Percentiles rank a stretch among this genome's conserved stretches.
Conservation (phyloP, 1,140 invertebrate species). For the Temnothorax nylanderi region DNA sequence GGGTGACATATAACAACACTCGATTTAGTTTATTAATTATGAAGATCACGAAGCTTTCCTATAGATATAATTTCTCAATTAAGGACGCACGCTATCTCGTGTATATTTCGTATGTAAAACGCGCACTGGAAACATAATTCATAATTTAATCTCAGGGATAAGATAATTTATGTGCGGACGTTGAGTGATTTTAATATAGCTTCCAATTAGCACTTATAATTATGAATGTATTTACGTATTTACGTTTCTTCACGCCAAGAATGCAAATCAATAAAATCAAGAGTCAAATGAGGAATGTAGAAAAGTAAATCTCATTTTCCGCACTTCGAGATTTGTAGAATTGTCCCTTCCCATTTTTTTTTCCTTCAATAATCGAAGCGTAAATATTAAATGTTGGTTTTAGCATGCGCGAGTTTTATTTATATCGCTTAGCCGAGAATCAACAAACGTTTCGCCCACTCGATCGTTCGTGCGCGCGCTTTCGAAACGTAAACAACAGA, state of each 20-base stretch:
- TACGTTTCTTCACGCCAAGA: neutral
- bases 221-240: neutral
- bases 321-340: neutral
- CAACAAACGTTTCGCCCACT: constrained; percentile 26
- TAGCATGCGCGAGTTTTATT: neutral
- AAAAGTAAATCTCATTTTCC: neutral
- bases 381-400: constrained; percentile 29
- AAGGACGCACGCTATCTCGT: neutral
- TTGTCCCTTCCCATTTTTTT: neutral
- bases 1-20: neutral
- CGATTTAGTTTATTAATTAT: neutral
- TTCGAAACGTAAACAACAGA: constrained; percentile 42
- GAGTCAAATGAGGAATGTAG: neutral
- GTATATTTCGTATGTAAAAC: neutral
- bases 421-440: neutral
- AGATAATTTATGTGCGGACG: neutral
- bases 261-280: neutral
- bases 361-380: neutral
- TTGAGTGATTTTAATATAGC: neutral
- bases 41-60: neutral
- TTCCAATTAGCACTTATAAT: neutral
- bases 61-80: neutral
- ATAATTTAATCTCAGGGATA: neutral
- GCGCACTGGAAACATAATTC: neutral
- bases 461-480: neutral